Evolutionary conservation across 2,888 invertebrate species (phyloP).

Genomic region (Pandemis heparana): DNA sequence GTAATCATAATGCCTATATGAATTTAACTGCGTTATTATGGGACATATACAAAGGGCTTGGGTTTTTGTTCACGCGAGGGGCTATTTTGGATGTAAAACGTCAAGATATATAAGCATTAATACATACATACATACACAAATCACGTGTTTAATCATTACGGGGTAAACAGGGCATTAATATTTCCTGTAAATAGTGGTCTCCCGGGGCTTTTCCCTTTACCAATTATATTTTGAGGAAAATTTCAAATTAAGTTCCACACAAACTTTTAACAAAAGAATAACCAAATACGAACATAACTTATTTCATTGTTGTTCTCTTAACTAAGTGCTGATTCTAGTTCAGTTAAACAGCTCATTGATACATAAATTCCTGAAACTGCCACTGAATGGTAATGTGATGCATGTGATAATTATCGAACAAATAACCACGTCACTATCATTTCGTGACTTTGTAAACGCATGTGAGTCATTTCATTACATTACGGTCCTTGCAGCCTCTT

Average conservation of each 20-base stretch:
- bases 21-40: background rate
- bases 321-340: background rate
- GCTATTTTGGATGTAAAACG: too few relatives aligned
- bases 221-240: too few relatives aligned
- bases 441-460: background rate
- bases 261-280: background rate
- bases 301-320: background rate
- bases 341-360: background rate
- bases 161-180: too few relatives aligned
- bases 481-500: background rate
- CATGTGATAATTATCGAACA: constrained; percentile 1
- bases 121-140: too few relatives aligned
- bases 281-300: background rate
- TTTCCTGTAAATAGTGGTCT: too few relatives aligned
- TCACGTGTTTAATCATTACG: too few relatives aligned
- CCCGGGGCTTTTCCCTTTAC: too few relatives aligned
- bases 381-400: constrained; percentile 8
- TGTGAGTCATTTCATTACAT: background rate
- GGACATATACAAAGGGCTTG: background rate
- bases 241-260: too few relatives aligned
- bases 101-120: too few relatives aligned
- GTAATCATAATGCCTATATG: background rate
- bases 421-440: background rate
- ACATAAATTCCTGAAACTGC: background rate
- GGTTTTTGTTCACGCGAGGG: too few relatives aligned